Base-by-base conservation (phyloP, 2,113 vertebrate species). In the Catharus minimus region DNA sequence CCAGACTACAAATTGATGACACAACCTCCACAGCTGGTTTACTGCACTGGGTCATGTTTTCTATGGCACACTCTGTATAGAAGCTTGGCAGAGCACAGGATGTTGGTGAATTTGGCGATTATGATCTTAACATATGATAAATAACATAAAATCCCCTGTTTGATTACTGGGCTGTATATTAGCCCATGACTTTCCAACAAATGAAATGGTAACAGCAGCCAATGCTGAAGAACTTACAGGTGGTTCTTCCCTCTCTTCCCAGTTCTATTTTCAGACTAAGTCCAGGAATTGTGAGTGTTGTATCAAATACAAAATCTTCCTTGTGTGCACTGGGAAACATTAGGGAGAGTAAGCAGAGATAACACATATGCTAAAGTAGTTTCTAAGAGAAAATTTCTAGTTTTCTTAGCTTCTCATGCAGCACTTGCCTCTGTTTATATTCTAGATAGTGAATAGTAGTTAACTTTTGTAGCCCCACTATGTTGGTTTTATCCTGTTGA, bases 1-100 rank as follows among this genome's bases (percentile, higher is more conserved):
- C 90, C 88, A 94, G 83, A 5, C 28, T 90, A 77, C 77, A 93
- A 90, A 84, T 66, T 91, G 87, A 33, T 83, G 72, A 74, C 80
- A 43, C n/a, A 82, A 68, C 78, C 78, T 93, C 50, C 36, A 66
- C 84, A 91, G 89, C 93, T 92, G 85, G 43, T 7, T 92, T 82
- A 52, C 43, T 76, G 50, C 71, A 73, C 75, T 27, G 43, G 50
- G 78, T 92, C 60, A 16, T 82, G 66, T 81, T 95, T 92, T 89
- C 68, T 43, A 12, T 89, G 78, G 61, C 64, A 73, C 14, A 15
- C 16, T 67, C 69, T 66, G 76, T 82, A 65, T 30, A 58, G 74
- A 76, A 69, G 41, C 83, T 84, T 71, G 46, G 61, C 57, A 89
- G 64, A 93, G 32, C 55, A 76, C 20, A 57, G 18, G 12, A 36